These are phyloP conservation scores for Tyrophagus putrescentiae DNA, from an alignment of 1,140 invertebrate species.

Conservation along the genomic window DNA sequence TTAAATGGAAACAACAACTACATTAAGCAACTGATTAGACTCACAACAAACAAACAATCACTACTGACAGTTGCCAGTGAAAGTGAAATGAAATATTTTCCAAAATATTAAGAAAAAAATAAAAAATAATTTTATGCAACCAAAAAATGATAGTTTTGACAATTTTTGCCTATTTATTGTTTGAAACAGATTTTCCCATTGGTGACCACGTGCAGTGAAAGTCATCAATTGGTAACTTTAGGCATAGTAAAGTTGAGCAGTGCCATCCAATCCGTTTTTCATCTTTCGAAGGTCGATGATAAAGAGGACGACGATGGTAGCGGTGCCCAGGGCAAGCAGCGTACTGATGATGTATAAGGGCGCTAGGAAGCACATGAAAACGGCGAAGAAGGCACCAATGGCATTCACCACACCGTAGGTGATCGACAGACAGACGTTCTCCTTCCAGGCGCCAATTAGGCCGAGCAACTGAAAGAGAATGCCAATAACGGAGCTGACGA, in stretches of 20 bases:
- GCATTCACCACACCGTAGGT: not conserved
- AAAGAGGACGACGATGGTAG: not conserved
- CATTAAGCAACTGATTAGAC: too few relatives aligned
- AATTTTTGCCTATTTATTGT: too few relatives aligned
- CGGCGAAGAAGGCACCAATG: not conserved
- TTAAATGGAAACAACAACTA: too few relatives aligned
- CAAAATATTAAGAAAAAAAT: too few relatives aligned
- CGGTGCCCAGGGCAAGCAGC: not conserved
- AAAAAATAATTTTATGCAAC: too few relatives aligned
- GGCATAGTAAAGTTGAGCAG: not conserved
- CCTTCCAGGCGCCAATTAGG: not conserved
- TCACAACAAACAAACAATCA: too few relatives aligned
- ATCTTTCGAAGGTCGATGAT: not conserved
- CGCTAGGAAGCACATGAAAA: not conserved
- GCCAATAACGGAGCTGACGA: not conserved
- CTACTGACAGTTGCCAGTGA: too few relatives aligned
- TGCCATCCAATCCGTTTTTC: not conserved
- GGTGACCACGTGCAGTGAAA: not conserved
- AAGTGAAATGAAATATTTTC: too few relatives aligned
- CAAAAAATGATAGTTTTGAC: too few relatives aligned
- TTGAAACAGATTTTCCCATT: too few relatives aligned
- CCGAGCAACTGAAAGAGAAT: not conserved
- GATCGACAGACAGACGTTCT: not conserved
- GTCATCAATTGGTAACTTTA: not conserved
- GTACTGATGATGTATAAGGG: not conserved